These are phyloP conservation scores for Mormyrus hasselquistii DNA, from an alignment of 2,797 vertebrate species.

Conservation along the genomic window DNA sequence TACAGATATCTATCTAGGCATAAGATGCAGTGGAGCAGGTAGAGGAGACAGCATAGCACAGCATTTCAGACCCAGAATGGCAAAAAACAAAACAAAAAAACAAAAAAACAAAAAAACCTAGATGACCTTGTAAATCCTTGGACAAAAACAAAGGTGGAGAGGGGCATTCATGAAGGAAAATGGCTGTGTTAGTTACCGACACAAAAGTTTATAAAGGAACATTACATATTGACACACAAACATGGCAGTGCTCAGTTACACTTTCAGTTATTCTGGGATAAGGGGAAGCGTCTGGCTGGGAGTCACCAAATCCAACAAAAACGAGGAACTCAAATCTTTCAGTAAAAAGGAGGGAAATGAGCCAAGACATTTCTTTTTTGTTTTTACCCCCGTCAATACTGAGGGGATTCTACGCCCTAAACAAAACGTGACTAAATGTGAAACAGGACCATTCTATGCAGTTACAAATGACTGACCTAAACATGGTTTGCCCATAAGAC, in stretches of 20 bases:
- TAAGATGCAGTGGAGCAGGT: constrained; percentile 1
- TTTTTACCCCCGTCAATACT: neutral
- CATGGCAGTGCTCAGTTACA: neutral
- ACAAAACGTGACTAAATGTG: neutral
- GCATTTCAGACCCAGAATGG: neutral
- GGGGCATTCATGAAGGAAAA: neutral
- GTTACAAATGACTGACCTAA: neutral
- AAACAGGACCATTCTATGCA: neutral
- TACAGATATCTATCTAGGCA: constrained; percentile 26
- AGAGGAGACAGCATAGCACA: constrained; percentile 22
- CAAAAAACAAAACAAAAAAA: neutral
- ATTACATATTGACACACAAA: neutral
- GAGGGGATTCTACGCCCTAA: neutral
- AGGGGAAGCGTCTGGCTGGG: neutral
- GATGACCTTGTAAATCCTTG: neutral
- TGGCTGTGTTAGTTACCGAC: neutral
- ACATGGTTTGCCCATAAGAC: neutral
- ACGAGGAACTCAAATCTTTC: neutral
- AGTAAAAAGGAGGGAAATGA: neutral
- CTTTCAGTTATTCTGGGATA: neutral
- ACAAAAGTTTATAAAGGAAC: neutral
- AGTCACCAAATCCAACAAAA: neutral
- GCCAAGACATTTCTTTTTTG: neutral
- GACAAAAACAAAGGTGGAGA: neutral
- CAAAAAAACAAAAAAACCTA: neutral